A percentile compares a stretch with the other conserved stretches of the same genome.
phyloP scores from a whole-genome alignment of 23 tunicate species.

The Diplosoma virens region DNA sequence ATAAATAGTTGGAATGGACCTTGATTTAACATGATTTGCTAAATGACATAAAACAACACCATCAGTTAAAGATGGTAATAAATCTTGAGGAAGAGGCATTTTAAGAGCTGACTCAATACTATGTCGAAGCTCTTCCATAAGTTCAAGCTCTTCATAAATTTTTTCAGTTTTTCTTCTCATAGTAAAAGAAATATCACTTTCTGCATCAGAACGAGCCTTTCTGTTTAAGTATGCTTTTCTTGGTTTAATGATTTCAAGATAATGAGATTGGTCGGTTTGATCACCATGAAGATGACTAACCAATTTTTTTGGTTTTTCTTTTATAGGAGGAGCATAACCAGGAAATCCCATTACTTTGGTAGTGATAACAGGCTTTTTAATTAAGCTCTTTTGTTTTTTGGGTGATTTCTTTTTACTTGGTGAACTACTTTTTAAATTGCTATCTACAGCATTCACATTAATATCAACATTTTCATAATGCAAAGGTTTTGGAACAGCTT shows the following conservation, averaged over 20 bases:
- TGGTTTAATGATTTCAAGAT: conserved; percentile 73
- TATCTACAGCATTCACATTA: background rate
- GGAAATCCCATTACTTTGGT: conserved; percentile 29
- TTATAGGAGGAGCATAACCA: conserved; percentile 30
- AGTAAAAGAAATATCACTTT: conserved; percentile 58
- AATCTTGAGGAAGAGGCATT: conserved; percentile 69
- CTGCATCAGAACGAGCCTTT: conserved; percentile 3
- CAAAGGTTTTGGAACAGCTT: background rate
- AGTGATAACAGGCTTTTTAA: background rate
- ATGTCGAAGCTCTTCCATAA: conserved; percentile 61
- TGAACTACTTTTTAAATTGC: too few species aligned
- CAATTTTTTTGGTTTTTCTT: conserved; percentile 13
- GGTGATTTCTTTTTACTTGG: background rate
- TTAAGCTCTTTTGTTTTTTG: too few species aligned
- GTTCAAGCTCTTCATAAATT: conserved; percentile 82
- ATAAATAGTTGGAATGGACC: conserved; percentile 80
- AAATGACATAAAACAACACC: conserved; percentile 87
- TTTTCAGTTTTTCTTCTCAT: conserved; percentile 91
- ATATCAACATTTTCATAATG: background rate
- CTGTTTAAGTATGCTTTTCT: conserved; percentile 34
- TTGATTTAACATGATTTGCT: conserved; percentile 75
- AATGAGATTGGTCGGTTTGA: conserved; percentile 43
- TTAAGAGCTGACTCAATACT: conserved; percentile 58
- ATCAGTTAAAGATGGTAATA: conserved; percentile 70
- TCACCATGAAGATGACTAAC: background rate